phyloP scores from a whole-genome alignment of 2,113 vertebrate species.

The Gymnocephalus cernua region DNA sequence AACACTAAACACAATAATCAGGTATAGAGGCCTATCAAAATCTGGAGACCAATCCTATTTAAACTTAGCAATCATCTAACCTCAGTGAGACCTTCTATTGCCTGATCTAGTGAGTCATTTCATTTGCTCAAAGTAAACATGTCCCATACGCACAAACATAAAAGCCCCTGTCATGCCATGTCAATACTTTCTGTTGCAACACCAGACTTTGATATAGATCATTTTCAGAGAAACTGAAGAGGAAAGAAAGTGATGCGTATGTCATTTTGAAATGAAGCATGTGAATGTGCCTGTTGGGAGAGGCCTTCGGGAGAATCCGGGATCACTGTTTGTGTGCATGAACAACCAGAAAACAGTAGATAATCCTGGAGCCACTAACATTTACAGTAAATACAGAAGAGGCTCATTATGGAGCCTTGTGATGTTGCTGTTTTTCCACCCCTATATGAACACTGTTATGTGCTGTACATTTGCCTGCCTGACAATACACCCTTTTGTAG shows the following conservation, averaged over 20 bases:
- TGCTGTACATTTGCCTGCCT: not conserved
- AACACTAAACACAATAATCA: not conserved
- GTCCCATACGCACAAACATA: not conserved
- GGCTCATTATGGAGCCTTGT: not conserved
- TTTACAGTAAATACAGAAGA: constrained; percentile 59
- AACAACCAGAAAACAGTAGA: constrained; percentile 16
- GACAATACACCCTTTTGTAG: not conserved
- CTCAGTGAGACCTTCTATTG: not conserved
- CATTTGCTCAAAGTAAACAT: constrained; percentile 33
- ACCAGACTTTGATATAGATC: not conserved
- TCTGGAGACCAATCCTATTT: not conserved
- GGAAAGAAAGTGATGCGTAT: not conserved
- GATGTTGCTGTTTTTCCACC: not conserved
- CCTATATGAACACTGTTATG: constrained; percentile 7
- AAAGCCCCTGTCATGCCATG: constrained; percentile 2
- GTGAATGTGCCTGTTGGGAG: not conserved
- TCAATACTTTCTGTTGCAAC: constrained; percentile 36
- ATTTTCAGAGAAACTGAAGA: constrained; percentile 6
- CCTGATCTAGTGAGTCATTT: constrained; percentile 6
- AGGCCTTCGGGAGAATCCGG: not conserved
- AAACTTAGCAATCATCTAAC: not conserved
- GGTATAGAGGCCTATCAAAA: not conserved
- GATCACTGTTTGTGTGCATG: constrained; percentile 5
- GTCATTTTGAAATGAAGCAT: not conserved
- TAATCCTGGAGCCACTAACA: not conserved